Evolutionary conservation across 2,113 vertebrate species (phyloP), one percentile per base, ranked within the genome.

Genomic region (Himantopus leucocephalus): DNA sequence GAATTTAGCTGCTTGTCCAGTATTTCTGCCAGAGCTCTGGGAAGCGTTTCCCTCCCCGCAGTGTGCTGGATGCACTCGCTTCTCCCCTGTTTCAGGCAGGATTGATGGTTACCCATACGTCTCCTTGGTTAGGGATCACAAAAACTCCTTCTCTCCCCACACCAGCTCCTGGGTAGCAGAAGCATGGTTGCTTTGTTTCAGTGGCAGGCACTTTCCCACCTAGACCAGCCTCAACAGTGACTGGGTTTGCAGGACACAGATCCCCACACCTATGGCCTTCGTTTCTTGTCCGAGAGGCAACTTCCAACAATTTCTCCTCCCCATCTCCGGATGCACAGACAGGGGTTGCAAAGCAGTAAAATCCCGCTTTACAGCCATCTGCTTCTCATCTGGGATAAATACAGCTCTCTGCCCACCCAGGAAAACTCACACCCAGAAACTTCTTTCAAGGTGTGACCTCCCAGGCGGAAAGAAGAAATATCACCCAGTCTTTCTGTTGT

Each of bases 1-100:
- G 81, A 85, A 92, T 94, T 94, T 72, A 84, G 76, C 88, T 96
- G 83, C 92, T 89, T 66, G 70, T 84, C 95, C 84, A 79, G 96
- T 66, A 66, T 85, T 96, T 91, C 91, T 96, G 86, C 66, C 73
- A 53, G 83, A 90, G 91, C 89, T 82, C 91, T 60, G 76, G 87
- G 91, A 94, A 92, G 71, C 4, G 7, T 89, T 91, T 94, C 77
- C n/a, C 11, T 94, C 60, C 64, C 83, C 2, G 10, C 79, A 81
- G 66, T 18, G 43, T 53, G 63, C 83, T 85, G 73, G 66, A 59
- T 94, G 53, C 32, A 4, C 73, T 74, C 3, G 2, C 64, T 84
- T 88, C 52, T 88, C 60, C 41, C 35, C 48, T 43, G 23, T 45
- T 94, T 41, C 5, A 2, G 80, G 32, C 48, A 92, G 94, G 91